Base-by-base conservation (phyloP, 2,113 vertebrate genomes). In the Coreoperca whiteheadi region DNA sequence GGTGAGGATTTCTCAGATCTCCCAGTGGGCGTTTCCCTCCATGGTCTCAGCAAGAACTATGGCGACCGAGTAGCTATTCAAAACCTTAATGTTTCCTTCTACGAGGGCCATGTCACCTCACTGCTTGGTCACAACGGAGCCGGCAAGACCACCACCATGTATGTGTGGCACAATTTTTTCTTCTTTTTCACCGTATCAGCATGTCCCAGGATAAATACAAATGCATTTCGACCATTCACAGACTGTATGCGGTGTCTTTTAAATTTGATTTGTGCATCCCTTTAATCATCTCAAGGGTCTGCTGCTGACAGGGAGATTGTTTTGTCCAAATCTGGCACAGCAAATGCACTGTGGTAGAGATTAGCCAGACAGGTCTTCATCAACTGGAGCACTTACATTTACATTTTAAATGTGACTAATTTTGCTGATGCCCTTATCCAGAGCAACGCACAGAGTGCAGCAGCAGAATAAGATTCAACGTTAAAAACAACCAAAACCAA, bases 71-170 rank as follows among this genome's bases (percentile, higher is more conserved):
- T 93, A 9, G 98, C 97, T 25, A 95, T 99, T 75, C 23, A 98
- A 64, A 97, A 98, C 93, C 96, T 99, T 66, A 99, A 96, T 77
- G 78, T 99, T 82, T 95, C 96, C 73, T 99, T 99, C 86, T 97
- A 98, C 28, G 97, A 99, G 94, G 96, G 97, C 6, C 98, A 99
- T 23, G 96, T 99, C 83, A 99, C 98, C 63, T 93, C 97, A 39
- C 90, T 99, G 94, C 94, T 99, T 30, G 98, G 98, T 4, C 98
- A 98, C 93, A 99, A 99, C 4, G 98, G 98, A 91, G 98, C 98
- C 0, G 98, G 98, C 60, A 99, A 99, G 94, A 99, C 98, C 8
- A 99, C 98, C 3, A 98, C 98, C 70, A 99, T 99, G 98, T 99
- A 94, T 32, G 98, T 98, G 75, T 66, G 41, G 10, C 66, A 34